A percentile compares a stretch with the other conserved stretches of the same genome.
Conservation (phyloP, 2,113 vertebrate genomes). For the Erythrolamprus reginae region DNA sequence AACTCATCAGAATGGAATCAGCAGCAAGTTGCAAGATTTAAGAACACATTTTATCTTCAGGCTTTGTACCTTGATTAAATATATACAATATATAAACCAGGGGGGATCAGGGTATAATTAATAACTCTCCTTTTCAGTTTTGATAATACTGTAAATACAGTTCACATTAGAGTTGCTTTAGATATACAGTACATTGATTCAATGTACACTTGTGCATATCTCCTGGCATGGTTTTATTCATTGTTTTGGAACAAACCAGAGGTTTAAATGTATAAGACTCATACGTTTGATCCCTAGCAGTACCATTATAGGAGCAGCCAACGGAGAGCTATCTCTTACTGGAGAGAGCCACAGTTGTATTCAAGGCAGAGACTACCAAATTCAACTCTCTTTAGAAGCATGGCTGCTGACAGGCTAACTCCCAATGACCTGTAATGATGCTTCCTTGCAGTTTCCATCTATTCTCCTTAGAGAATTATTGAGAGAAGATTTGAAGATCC, state of each 20-base stretch:
- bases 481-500: not conserved
- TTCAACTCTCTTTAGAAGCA: not conserved
- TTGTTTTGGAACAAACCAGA: not conserved
- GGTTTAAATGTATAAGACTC: not conserved
- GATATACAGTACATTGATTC: not conserved
- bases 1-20: not conserved
- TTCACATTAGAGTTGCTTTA: not conserved
- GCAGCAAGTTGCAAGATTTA: not conserved
- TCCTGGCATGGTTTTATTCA: not conserved
- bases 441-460: not conserved
- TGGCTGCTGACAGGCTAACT: not conserved
- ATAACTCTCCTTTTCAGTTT: not conserved
- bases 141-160: not conserved
- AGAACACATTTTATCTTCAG: not conserved
- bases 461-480: not conserved
- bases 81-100: not conserved
- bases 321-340: not conserved
- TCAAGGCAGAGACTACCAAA: not conserved
- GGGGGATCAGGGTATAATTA: not conserved
- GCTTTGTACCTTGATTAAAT: not conserved
- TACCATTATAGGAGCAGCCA: not conserved
- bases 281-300: not conserved
- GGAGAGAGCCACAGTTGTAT: not conserved
- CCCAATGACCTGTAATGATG: too few relatives aligned
- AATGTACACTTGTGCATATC: not conserved